Evolutionary conservation across 2,113 vertebrate species (phyloP).

Genomic region (Steatornis caripensis): DNA sequence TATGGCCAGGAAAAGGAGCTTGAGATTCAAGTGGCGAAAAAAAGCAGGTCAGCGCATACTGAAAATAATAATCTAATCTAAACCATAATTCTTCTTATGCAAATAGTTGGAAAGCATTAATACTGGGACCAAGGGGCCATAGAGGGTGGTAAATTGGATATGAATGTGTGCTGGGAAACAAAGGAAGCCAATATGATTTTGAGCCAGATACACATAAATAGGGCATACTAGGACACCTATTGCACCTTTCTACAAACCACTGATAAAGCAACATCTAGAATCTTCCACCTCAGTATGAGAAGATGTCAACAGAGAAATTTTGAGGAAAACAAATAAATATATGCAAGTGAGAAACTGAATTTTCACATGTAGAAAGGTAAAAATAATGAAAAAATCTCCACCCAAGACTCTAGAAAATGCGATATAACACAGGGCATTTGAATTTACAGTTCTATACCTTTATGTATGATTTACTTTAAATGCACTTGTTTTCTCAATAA

Average conservation of each 20-base stretch:
- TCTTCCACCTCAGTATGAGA: not conserved
- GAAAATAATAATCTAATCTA: not conserved
- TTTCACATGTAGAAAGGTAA: not conserved
- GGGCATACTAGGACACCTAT: not conserved
- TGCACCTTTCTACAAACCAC: not conserved
- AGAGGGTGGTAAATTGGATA: not conserved
- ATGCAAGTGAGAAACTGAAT: not conserved
- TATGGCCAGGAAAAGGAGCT: not conserved
- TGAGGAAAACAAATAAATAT: not conserved
- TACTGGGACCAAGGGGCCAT: not conserved
- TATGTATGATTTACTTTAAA: not conserved
- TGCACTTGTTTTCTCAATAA: not conserved
- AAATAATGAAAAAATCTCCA: not conserved
- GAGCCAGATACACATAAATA: not conserved
- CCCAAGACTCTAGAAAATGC: not conserved
- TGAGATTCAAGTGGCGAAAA: not conserved
- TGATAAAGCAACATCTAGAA: not conserved
- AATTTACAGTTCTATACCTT: not conserved
- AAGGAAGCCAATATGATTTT: not conserved
- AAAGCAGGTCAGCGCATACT: not conserved
- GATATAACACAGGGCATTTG: not conserved
- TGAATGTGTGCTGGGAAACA: not conserved
- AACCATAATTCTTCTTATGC: not conserved
- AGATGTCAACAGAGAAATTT: not conserved
- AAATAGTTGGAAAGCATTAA: not conserved